phyloP scores from a whole-genome alignment of 2,113 vertebrate species.

The Numida meleagris region DNA sequence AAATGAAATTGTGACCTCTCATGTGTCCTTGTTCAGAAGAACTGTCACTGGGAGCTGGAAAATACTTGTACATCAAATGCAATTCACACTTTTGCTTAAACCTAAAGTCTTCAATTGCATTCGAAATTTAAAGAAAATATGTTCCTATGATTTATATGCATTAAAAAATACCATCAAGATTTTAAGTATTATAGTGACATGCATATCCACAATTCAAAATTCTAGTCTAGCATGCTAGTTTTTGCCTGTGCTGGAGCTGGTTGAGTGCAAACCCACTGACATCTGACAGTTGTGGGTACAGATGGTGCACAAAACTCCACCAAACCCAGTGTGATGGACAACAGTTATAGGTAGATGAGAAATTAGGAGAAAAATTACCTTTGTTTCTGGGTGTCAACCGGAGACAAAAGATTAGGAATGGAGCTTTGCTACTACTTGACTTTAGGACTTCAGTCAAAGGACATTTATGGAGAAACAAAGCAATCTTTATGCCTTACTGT shows the following conservation, averaged over 20 bases:
- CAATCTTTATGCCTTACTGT: neutral
- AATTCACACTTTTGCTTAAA: neutral
- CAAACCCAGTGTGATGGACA: neutral
- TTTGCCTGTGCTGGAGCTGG: neutral
- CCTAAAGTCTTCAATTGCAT: neutral
- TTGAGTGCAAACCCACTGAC: neutral
- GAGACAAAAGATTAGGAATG: neutral
- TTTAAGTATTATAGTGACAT: neutral
- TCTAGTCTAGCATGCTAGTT: neutral
- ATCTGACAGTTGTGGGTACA: neutral
- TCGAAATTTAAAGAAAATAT: neutral
- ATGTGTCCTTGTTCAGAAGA: neutral
- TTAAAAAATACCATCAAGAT: neutral
- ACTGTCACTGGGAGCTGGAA: neutral
- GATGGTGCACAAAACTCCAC: neutral
- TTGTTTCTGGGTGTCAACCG: neutral
- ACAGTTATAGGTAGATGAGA: neutral
- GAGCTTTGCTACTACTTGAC: neutral
- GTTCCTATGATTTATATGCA: neutral
- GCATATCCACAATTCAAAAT: neutral
- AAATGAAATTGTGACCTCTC: neutral
- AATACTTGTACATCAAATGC: neutral
- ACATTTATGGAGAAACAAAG: neutral
- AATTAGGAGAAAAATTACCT: neutral
- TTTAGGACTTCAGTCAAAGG: neutral